Base-by-base conservation (phyloP, 2,113 vertebrate species). In the Brachyhypopomus gauderio region DNA sequence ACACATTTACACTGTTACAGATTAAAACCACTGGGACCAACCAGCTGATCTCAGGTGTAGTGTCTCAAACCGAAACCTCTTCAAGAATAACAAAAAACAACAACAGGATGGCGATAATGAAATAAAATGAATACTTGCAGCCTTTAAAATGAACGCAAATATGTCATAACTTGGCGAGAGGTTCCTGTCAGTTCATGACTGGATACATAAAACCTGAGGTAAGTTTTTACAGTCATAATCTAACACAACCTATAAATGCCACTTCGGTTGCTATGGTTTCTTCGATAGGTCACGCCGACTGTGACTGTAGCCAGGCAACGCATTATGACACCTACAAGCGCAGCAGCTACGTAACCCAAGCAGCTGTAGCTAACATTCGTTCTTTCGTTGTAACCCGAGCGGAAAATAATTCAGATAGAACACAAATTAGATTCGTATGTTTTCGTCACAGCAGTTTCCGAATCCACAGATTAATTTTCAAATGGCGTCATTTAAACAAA, bases 341-440 rank as follows among this genome's bases (percentile, higher is more conserved):
- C 78, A 55, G 81, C 75, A 75, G 52, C 75, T 45, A 22, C 41
- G 66, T 73, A 79, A 25, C 45, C 22, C 71, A 72, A 83, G 71
- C 58, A 83, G 79, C 74, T 81, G 69, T 69, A 52, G 52, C n/a
- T 69, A 81, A 36, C 67, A 41, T 48, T 56, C 48, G 55, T 36
- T 81, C 69, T 55, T 60, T 56, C 16, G 69, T 52, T 75, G 30
- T 72, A 67, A 19, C 52, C 78, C 38, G 19, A 77, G 38, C 20
- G 20, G 5, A 75, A 59, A 12, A 38, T 14, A 75, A 4, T 30
- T 0, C 41, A 8, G 22, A 38, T 52, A 52, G 45, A 12, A 52
- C 45, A 14, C 45, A 73, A 27, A 23, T 45, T 52, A 60, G 12
- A 79, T 62, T 48, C n/a, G 16, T 23, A 9, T 6, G 75, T 34